Percentiles rank a stretch among this genome's conserved stretches.
Evolutionary conservation across 2,797 vertebrate species (phyloP).

Genomic region (Heteromormyrus szaboi): DNA sequence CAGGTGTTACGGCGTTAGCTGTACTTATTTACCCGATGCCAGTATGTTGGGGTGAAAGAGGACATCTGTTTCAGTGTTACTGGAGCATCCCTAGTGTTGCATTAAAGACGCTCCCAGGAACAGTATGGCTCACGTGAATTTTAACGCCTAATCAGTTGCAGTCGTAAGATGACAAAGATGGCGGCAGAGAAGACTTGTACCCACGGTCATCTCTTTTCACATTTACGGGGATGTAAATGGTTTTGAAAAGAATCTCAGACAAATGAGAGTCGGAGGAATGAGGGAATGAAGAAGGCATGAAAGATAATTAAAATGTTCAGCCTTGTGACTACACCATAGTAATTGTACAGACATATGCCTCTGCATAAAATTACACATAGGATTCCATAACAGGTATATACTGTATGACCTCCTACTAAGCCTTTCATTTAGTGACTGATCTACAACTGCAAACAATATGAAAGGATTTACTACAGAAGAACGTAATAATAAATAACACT

Average conservation of each 20-base stretch:
- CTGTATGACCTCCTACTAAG: neutral
- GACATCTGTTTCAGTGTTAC: slow-evolving; percentile 61
- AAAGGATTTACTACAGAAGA: neutral
- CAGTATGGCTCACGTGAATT: slow-evolving; percentile 28
- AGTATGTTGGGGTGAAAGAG: slow-evolving; percentile 44
- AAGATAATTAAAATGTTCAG: slow-evolving; percentile 8
- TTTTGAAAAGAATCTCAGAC: neutral
- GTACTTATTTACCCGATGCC: slow-evolving; percentile 50
- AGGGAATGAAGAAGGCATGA: neutral
- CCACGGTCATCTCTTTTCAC: slow-evolving; percentile 9
- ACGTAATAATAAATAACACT: neutral
- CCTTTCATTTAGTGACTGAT: slow-evolving; percentile 1
- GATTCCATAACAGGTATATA: neutral
- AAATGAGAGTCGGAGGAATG: neutral
- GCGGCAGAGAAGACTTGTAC: neutral
- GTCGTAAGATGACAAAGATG: slow-evolving; percentile 7
- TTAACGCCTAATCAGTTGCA: slow-evolving; percentile 29
- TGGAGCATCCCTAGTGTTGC: slow-evolving; percentile 45
- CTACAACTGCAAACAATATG: neutral
- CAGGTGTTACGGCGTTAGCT: slow-evolving; percentile 34
- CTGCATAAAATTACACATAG: neutral
- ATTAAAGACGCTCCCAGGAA: slow-evolving; percentile 38
- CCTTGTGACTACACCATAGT: neutral
- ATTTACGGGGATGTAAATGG: slow-evolving; percentile 10
- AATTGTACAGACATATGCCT: neutral